Percentiles rank a stretch among this genome's conserved stretches.
These are phyloP conservation scores for Scopus umbretta DNA, from an alignment of 2,113 vertebrate species.

Conservation along the genomic window DNA sequence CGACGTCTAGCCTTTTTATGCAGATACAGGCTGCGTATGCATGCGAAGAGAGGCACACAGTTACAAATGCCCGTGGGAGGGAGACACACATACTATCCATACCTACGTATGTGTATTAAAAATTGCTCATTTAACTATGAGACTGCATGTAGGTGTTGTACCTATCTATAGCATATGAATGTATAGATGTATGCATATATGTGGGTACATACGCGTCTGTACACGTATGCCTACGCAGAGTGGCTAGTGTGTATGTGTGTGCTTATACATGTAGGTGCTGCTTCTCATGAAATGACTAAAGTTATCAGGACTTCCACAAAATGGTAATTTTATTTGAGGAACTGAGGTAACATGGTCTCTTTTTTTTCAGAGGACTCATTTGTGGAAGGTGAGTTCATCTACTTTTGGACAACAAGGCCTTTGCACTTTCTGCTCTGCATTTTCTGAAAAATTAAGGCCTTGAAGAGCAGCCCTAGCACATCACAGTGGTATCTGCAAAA, in stretches of 20 bases:
- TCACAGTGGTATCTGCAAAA: neutral
- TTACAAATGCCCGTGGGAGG: neutral
- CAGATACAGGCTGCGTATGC: neutral
- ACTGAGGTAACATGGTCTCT: neutral
- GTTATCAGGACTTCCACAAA: neutral
- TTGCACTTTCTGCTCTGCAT: neutral
- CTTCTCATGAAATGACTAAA: neutral
- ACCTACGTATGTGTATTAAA: rapidly evolving
- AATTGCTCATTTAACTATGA: neutral
- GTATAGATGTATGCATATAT: neutral
- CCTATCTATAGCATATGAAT: neutral
- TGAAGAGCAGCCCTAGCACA: neutral
- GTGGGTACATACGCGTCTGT: neutral
- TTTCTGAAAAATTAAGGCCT: neutral
- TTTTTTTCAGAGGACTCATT: neutral
- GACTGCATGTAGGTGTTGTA: neutral
- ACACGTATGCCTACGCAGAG: neutral
- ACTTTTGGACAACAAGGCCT: neutral
- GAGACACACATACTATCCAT: neutral
- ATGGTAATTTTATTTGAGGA: neutral
- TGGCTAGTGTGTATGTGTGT: neutral
- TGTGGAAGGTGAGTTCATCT: neutral
- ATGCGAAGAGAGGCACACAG: neutral
- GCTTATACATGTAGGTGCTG: neutral
- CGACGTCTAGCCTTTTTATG: constrained; percentile 20